These are phyloP conservation scores for Mimumesa dahlbomi DNA, from an alignment of 2,888 invertebrate species.

Conservation along the genomic window DNA sequence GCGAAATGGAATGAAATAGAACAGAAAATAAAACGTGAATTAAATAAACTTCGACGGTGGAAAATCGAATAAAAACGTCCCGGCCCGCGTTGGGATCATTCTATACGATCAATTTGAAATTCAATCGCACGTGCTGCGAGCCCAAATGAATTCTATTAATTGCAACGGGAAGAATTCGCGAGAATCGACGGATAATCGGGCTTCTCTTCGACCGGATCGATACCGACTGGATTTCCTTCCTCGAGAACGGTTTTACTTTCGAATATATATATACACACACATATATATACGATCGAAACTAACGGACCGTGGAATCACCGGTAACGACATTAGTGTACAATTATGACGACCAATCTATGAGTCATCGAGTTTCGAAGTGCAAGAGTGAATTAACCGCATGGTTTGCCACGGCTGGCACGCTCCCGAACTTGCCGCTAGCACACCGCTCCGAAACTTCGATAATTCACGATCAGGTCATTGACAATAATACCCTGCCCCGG, in stretches of 20 bases:
- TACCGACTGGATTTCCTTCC: constrained; percentile 9
- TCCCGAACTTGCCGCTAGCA: constrained; percentile 48
- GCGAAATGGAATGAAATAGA: no score
- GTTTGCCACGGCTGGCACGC: constrained; percentile 48
- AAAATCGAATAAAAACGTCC: no score
- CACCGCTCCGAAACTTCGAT: constrained; percentile 48
- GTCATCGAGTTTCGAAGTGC: constrained; percentile 64
- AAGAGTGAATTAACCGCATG: constrained; percentile 62
- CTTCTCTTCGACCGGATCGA: background rate
- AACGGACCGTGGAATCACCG: constrained; percentile 47
- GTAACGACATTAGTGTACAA: constrained; percentile 58
- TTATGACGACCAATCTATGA: constrained; percentile 59
- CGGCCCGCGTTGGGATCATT: no score
- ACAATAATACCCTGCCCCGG: constrained; percentile 36
- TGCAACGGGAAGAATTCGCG: no score
- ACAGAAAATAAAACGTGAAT: no score
- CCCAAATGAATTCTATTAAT: no score
- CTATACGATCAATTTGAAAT: no score
- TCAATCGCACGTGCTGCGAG: no score
- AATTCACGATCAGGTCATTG: constrained; percentile 51
- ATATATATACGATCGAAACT: constrained; percentile 17
- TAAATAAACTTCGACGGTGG: no score
- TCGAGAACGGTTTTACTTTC: constrained; percentile 19
- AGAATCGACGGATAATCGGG: background rate
- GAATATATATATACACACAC: background rate